Base-by-base conservation (phyloP, 1,140 invertebrate species). In the Formica exsecta region DNA sequence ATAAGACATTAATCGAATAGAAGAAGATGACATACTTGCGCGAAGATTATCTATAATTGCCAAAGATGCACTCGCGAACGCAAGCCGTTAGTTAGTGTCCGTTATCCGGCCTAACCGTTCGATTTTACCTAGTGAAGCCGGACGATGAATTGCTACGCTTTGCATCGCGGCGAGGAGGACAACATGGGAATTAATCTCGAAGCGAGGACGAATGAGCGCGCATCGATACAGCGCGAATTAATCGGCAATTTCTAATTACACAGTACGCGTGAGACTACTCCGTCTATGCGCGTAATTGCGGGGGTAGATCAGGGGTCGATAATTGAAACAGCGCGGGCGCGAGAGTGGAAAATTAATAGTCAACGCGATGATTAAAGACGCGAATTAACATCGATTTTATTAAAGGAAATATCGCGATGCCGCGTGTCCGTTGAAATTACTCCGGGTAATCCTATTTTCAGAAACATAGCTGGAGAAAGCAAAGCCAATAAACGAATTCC, bases 61-160 rank as follows among this genome's bases (percentile, higher is more conserved):
- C 77, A 8, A 80, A 80, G 65, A 70, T 71, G 65, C 77, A 80
- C 9, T 25, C 32, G 48, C 13, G n/a, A 0, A 51, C 32, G 32
- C 32, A 59, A 71, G 77, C 77, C 77, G 65, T 81, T 81, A 79
- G 76, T 70, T 51, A 38, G 51, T 59, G 66, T 16, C 77, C 77
- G 77, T 81, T 81, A 81, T 29, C 36, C 51, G 77, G 66, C 51
- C 25, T 71, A 81, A 71, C 65, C 51, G 77, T 81, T 81, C 65
- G 77, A 81, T 59, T 81, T 81, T 59, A 59, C 36, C 51, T 57
- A 51, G 16, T n/a, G 29, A 66, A 51, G 59, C 41, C 29, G 25
- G 68, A 65, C 36, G 29, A 57, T 80, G 77, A 29, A 81, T 81
- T 29, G 76, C 75, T 13, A 66, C 38, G 77, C 48, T 77, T 66